Evolutionary conservation across 2,797 vertebrate genomes (phyloP).

Genomic region (Distichodus sexfasciatus): DNA sequence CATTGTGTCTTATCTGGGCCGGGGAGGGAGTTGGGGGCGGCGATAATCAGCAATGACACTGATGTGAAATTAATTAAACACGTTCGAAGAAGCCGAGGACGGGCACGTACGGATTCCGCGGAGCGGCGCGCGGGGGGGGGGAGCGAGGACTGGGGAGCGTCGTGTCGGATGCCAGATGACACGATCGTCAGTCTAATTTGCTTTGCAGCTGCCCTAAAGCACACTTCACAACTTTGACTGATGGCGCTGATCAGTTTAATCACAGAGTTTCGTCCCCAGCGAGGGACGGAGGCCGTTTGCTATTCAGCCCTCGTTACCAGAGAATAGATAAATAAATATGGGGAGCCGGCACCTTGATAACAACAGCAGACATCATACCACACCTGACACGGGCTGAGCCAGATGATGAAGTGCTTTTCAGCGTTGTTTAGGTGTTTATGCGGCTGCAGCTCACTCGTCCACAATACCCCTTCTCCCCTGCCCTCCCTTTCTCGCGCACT

Average conservation of each 20-base stretch:
- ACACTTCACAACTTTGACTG: slow-evolving; percentile 43
- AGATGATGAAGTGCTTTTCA: slow-evolving; percentile 49
- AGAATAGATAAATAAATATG: slow-evolving; percentile 49
- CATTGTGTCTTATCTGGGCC: slow-evolving; percentile 61
- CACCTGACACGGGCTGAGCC: slow-evolving; percentile 25
- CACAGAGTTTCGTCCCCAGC: slow-evolving; percentile 37
- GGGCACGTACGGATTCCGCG: slow-evolving; percentile 9
- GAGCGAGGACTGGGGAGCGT: background rate
- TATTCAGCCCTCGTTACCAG: slow-evolving; percentile 45
- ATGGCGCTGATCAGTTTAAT: slow-evolving; percentile 53
- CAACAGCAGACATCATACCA: slow-evolving; percentile 43
- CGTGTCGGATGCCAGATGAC: slow-evolving; percentile 33
- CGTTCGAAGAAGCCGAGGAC: slow-evolving; percentile 30
- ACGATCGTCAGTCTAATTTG: slow-evolving; percentile 44
- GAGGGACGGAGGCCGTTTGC: slow-evolving; percentile 37
- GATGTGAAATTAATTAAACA: slow-evolving; percentile 64
- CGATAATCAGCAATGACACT: slow-evolving; percentile 69
- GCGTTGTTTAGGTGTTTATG: slow-evolving; percentile 47
- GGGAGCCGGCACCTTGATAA: slow-evolving; percentile 32
- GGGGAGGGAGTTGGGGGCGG: slow-evolving; percentile 53
- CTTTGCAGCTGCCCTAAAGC: slow-evolving; percentile 48
- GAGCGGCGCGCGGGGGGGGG: too few relatives aligned
- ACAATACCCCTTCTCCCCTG: slow-evolving; percentile 23
- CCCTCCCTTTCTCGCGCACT: background rate
- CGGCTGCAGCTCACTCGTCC: slow-evolving; percentile 39